A percentile compares a stretch with the other conserved stretches of the same genome.
Conservation (phyloP, 2,797 vertebrate genomes). For the Rhabdophis nuchalis region DNA sequence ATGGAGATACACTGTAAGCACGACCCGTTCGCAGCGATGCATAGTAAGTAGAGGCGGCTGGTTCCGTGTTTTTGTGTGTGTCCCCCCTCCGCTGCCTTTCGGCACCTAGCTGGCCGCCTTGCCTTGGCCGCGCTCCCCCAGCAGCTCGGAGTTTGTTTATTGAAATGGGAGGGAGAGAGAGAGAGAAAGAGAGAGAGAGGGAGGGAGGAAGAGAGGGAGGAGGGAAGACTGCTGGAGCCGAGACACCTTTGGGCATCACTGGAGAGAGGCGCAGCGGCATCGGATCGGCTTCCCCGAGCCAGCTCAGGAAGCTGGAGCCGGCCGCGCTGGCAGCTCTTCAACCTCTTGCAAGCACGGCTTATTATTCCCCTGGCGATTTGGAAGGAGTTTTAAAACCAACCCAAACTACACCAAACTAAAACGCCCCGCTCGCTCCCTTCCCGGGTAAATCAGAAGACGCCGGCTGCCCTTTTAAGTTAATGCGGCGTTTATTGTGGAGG, state of each 20-base stretch:
- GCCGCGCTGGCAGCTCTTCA: neutral
- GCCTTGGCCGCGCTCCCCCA: neutral
- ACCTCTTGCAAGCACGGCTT: neutral
- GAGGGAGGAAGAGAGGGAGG: neutral
- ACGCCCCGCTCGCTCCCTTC: neutral
- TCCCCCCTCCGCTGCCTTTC: neutral
- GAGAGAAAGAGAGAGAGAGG: neutral
- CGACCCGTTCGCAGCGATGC: constrained; percentile 99
- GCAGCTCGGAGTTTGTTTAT: neutral
- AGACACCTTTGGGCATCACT: neutral
- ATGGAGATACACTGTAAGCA: constrained; percentile 99
- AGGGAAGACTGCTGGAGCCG: neutral
- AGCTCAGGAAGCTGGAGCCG: neutral
- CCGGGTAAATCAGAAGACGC: neutral
- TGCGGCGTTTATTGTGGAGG: neutral
- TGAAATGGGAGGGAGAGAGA: neutral
- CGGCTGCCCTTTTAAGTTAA: neutral
- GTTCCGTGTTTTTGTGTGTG: constrained; percentile 52
- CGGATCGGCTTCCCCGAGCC: neutral
- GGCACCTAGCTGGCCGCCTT: neutral
- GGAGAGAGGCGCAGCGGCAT: neutral
- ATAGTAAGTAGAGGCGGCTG: constrained; percentile 88
- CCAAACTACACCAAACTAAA: too few species aligned
- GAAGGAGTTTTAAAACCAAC: neutral
- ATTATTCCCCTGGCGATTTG: neutral